Evolutionary conservation across 2,113 vertebrate species (phyloP).

Genomic region (Pelecanus crispus): DNA sequence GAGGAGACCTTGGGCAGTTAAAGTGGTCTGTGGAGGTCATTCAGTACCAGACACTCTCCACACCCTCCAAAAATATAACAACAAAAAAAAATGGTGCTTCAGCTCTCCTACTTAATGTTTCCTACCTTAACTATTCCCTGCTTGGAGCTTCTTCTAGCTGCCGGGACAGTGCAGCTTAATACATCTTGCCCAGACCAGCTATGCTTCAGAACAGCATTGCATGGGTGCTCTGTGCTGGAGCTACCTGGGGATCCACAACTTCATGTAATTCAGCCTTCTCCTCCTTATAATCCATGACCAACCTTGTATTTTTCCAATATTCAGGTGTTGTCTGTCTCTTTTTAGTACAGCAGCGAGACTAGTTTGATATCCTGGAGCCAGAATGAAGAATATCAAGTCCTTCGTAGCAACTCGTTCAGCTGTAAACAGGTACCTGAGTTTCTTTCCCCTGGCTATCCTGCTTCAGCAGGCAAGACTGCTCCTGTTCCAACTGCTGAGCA

Average conservation of each 20-base stretch:
- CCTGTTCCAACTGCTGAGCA: not conserved
- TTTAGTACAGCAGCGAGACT: not conserved
- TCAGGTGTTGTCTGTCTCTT: not conserved
- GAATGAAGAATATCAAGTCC: not conserved
- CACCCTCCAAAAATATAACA: not conserved
- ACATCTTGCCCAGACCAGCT: not conserved
- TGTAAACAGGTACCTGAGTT: not conserved
- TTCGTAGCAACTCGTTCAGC: not conserved
- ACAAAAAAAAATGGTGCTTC: not conserved
- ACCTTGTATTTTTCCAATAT: not conserved
- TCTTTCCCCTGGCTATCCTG: not conserved
- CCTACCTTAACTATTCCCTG: accelerated
- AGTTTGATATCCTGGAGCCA: not conserved
- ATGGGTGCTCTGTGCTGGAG: accelerated
- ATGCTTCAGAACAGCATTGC: not conserved
- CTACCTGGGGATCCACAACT: accelerated
- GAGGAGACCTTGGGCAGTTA: not conserved
- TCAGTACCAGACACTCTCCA: not conserved
- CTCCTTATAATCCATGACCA: not conserved
- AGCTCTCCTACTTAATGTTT: not conserved
- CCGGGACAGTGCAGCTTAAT: not conserved
- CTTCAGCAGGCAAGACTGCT: not conserved
- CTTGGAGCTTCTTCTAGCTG: not conserved
- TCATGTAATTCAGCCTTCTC: not conserved
- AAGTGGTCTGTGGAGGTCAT: not conserved